Evolutionary conservation across 30 jellyfish, hydroid and myxozoan species (phyloP).

Genomic region (Cassiopea andromeda): DNA sequence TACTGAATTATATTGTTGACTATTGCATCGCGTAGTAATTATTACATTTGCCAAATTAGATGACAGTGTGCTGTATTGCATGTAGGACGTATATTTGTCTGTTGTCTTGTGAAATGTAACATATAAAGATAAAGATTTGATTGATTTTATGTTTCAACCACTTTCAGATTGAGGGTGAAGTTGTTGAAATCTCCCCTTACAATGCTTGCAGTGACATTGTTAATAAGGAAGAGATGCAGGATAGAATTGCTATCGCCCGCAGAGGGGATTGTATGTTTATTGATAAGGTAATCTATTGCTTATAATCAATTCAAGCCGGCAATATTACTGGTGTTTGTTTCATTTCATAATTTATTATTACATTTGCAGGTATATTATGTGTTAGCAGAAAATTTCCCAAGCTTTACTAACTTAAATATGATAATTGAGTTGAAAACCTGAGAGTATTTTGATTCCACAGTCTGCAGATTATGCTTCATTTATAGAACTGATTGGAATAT

Average conservation of each 20-base stretch:
- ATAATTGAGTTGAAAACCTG: too few relatives aligned
- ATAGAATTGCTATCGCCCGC: constrained; percentile 80
- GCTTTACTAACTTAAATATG: too few relatives aligned
- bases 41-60: too few relatives aligned
- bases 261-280: constrained; percentile 97
- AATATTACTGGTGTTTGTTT: neutral
- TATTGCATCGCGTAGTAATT: too few relatives aligned
- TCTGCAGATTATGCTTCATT: too few relatives aligned
- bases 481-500: too few relatives aligned
- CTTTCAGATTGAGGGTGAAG: constrained; percentile 75
- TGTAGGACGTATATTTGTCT: neutral
- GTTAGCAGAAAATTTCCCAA: too few relatives aligned
- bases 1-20: too few relatives aligned
- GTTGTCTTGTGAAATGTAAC: neutral
- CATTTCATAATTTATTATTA: neutral
- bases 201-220: constrained; percentile 77
- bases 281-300: constrained; percentile 78
- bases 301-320: neutral
- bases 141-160: neutral
- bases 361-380: neutral
- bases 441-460: too few relatives aligned
- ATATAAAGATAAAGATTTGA: neutral
- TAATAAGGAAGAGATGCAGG: constrained; percentile 58
- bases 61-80: neutral
- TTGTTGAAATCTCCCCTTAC: constrained; percentile 85